Base-by-base conservation (phyloP, 2,113 vertebrate genomes). In the Larimichthys polyactis region DNA sequence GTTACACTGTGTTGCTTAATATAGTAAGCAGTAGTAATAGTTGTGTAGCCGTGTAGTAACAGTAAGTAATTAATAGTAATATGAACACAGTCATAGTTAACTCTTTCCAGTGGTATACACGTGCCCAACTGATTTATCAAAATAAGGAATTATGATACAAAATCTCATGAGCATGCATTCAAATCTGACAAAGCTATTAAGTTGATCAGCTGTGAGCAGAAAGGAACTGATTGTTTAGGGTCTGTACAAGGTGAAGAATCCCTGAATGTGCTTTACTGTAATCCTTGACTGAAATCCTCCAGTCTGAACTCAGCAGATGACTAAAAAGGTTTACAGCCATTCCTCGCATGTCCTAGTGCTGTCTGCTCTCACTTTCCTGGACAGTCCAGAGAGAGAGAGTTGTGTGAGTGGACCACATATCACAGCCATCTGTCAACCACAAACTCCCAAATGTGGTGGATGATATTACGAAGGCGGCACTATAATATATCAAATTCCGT, bases 361-460 rank as follows among this genome's bases (percentile, higher is more conserved):
- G 77, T 71, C 60, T 80, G 62, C 51, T 71, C 40, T 57, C 51
- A 59, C 52, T 60, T 74, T 68, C 64, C 74, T 51, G 69, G 85
- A 81, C 78, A 19, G 72, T 82, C 82, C 81, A 73, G 63, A 72
- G 85, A 87, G 85, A 87, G 36, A 40, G 70, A 82, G 29, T 29
- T 78, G 66, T 72, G 78, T 54, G 58, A 85, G 63, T 54, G 77
- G 69, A 65, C 62, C 27, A 14, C 81, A 72, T 79, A 81, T 91
- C 81, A 85, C 27, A 63, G 72, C 57, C 87, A 83, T 83, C 85
- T 54, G 54, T 85, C 89, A 89, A 69, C 59, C 77, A 65, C 74
- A 66, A 60, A 44, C 32, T 77, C 76, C 85, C 84, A 85, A 68
- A 85, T 62, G 79, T 75, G 84, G 69, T 54, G 36, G 22, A 76